Evolutionary conservation across 1,140 invertebrate species (phyloP), one percentile per base, ranked within the genome.

Genomic region (Lerema accius): DNA sequence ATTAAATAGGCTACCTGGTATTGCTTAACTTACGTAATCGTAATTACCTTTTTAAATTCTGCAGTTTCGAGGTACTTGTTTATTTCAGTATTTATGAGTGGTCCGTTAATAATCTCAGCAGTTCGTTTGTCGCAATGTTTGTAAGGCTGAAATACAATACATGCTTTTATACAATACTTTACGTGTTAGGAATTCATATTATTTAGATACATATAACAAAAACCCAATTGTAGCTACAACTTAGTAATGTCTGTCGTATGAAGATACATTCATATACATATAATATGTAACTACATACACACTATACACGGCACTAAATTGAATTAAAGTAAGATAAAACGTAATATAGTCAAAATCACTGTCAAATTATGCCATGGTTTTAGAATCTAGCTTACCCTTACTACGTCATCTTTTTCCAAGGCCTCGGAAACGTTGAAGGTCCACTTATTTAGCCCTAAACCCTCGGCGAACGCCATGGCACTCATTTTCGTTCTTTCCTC

Each of bases 41-140:
- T 17, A 23, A 17, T 48, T 50, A 72, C 65, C 37, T 66, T 23
- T 19, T 51, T 14, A 49, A 69, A 69, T 39, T 69, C 66, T 1
- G 19, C 10, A 3, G 66, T 35, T 26, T 69, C 9, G n/a, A 55
- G 11, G n/a, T 58, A 69, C 10, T 65, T 46, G 10, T 48, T 35
- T 6, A 65, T 64, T 61, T 66, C 63, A 14, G 37, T 13, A 3
- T 39, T 11, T 11, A 59, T 42, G 11, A 49, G 50, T 1, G 48
- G 19, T 4, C 56, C 50, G 11, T 46, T 48, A 10, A 66, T 17
- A 4, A 65, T 32, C n/a, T 65, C 56, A 37, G 23, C n/a, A 7
- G 28, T 42, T 10, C 67, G 50, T 46, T 46, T 69, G n/a, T 56
- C 48, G 32, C 67, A 69, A 64, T 69, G 49, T 46, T 63, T 61